Base-by-base conservation (phyloP, 2,888 invertebrate genomes). In the Bembecia ichneumoniformis region DNA sequence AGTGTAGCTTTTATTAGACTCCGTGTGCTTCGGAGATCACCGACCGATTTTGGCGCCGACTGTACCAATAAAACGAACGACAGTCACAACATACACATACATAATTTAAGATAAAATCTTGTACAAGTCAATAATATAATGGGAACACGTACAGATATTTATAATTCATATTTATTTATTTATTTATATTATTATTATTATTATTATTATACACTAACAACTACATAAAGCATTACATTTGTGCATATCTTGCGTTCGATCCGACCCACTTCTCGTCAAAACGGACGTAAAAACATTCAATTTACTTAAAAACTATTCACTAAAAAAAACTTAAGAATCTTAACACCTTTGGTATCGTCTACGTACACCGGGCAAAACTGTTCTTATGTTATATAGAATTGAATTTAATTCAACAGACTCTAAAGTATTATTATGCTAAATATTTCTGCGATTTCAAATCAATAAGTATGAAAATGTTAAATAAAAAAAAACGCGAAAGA, bases 201-300 rank as follows among this genome's bases (percentile, higher is more conserved):
- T 63, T 58, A 62, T 66, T 74, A 74, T 69, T 58, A 69, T 77
- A 77, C 70, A 74, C 75, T 80, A 82, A 77, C 66, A 61, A 67
- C 77, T 82, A 83, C 76, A 77, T 81, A 79, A 83, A 83, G 83
- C 83, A 78, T 79, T 74, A 74, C 67, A 66, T 71, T 79, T 76
- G 78, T 80, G 82, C 76, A 63, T 66, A 64, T 59, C 64, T 58
- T 57, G 66, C 66, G 59, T 63, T 44, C 51, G 49, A 47, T 47
- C 47, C 48, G 9, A 17, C n/a, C 35, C 11, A n/a, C 16, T n/a
- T 10, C 47, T 47, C 48, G 46, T 14, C 16, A 13, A 47, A 51
- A 51, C 49, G 47, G 49, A 53, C 47, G 47, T 50, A 55, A 40
- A 40, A 40, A 40, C 40, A 13, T 13, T 13, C 40, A 28, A 28